Evolutionary conservation across 2,888 invertebrate genomes (phyloP), one percentile per base, ranked within the genome.

Genomic region (Pelosia muscerda): DNA sequence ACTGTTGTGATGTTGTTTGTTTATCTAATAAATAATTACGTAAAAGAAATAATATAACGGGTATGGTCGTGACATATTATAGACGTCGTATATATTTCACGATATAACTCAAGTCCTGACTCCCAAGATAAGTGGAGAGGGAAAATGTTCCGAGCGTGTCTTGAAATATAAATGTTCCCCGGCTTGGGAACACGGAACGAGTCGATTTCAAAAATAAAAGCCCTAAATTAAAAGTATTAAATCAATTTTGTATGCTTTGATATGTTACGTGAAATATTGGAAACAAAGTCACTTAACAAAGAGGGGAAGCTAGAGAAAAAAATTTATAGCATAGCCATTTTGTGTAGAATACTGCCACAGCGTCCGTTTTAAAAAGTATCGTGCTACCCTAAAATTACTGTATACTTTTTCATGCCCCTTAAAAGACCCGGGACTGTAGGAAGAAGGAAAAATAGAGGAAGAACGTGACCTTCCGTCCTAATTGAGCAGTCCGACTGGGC

Each of bases 131-230:
- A 59, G 23, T 59, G 34, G 58, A 8, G 64, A 56, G 23, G 57
- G 22, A 49, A 61, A 65, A 66, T 59, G 54, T 42, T 59, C 22
- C 22, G 58, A 34, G 15, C 58, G 58, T 59, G 58, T 23, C 23
- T 15, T 22, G 58, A 59, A 59, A 59, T 59, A 34, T 34, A 34
- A 34, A 59, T 59, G 31, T 31, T 34, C 23, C 23, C 10, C 31
- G 13, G 2, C 23, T 23, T 34, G 58, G 58, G 6, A 15, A 22
- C 34, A 59, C 31, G 23, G 34, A 34, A n/a, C 10, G 34, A 23
- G 13, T 8, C 34, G 22, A 59, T 9, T 23, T 23, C 13, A 34
- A 4, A 59, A 59, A 34, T 59, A 58, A 3, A 34, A 13, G 34
- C n/a, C 2, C 6, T 8, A 23, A 59, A 59, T 23, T 34, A 8